These are phyloP conservation scores for Hydractinia symbiolongicarpus DNA, from an alignment of 30 jellyfish, hydroid and myxozoan species.

Conservation along the genomic window DNA sequence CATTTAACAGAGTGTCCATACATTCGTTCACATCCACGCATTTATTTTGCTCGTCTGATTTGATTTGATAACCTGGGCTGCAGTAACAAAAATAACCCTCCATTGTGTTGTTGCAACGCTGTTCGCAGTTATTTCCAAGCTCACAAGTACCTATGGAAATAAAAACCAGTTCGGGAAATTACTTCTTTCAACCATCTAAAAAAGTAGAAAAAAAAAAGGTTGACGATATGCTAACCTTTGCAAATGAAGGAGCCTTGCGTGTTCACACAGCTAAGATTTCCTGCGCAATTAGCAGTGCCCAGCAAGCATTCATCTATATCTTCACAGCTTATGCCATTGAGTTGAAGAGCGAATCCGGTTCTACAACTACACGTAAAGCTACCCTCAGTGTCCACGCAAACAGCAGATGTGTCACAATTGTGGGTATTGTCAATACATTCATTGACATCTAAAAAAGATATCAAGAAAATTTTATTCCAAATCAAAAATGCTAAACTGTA, in stretches of 20 bases:
- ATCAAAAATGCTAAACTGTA: too few relatives aligned
- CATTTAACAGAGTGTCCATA: background rate
- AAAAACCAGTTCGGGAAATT: too few relatives aligned
- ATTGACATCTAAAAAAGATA: background rate
- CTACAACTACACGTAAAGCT: background rate
- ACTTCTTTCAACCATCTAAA: too few relatives aligned
- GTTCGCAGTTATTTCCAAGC: background rate
- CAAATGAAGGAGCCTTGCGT: conserved; percentile 17
- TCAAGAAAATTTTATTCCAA: background rate
- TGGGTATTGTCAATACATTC: conserved; percentile 6
- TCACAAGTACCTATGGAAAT: too few relatives aligned
- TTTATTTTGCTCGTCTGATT: background rate
- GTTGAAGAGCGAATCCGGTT: conserved; percentile 7
- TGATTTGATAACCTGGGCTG: conserved; percentile 1
- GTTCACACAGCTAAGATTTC: background rate
- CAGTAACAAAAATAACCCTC: conserved; percentile 8
- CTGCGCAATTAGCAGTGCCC: conserved; percentile 1
- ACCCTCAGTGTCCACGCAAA: conserved; percentile 6
- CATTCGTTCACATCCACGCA: background rate
- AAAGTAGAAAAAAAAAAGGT: too few relatives aligned
- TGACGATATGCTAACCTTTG: background rate
- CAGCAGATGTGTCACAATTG: background rate
- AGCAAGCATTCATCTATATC: conserved; percentile 12
- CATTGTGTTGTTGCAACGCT: background rate
- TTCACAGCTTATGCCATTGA: background rate